These are phyloP conservation scores for Chascanopsetta lugubris DNA, from an alignment of 2,113 vertebrate species.

Conservation along the genomic window DNA sequence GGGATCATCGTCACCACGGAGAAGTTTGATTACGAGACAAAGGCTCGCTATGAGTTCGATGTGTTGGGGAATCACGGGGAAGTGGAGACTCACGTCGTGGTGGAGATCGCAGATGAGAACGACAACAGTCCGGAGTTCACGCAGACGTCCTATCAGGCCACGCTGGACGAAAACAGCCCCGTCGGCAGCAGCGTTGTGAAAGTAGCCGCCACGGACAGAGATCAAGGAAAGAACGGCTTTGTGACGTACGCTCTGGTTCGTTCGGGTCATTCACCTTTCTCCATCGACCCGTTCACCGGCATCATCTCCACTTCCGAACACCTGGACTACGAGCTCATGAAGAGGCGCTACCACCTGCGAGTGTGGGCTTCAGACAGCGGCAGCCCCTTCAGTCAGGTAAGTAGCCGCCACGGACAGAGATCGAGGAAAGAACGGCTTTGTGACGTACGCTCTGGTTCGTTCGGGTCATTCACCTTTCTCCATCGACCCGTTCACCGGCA, in stretches of 20 bases:
- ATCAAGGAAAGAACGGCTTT: conserved; percentile 87
- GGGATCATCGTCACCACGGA: conserved; percentile 88
- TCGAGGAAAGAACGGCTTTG: conserved; percentile 85
- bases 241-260: conserved; percentile 88
- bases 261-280: conserved; percentile 84
- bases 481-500: conserved; percentile 88
- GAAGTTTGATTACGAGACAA: conserved; percentile 83
- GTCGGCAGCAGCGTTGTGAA: conserved; percentile 88
- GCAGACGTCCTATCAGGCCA: conserved; percentile 81
- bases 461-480: conserved; percentile 84
- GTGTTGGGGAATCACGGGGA: conserved; percentile 80
- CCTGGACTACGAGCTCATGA: conserved; percentile 95
- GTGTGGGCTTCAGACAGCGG: conserved; percentile 95
- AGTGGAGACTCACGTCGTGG: conserved; percentile 77
- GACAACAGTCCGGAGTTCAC: conserved; percentile 88
- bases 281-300: conserved; percentile 89
- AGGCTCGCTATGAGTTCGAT: conserved; percentile 86
- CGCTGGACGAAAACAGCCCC: conserved; percentile 88
- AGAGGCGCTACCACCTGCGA: conserved; percentile 87
- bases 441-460: conserved; percentile 88
- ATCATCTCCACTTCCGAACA: conserved; percentile 87
- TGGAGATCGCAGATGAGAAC: conserved; percentile 90
- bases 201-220: conserved; percentile 85
- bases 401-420: conserved; percentile 85
- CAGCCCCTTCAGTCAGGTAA: conserved; percentile 88